A percentile compares a stretch with the other conserved stretches of the same genome.
Conservation (phyloP, 2,888 invertebrate genomes). For the Ariolimax columbianus region DNA sequence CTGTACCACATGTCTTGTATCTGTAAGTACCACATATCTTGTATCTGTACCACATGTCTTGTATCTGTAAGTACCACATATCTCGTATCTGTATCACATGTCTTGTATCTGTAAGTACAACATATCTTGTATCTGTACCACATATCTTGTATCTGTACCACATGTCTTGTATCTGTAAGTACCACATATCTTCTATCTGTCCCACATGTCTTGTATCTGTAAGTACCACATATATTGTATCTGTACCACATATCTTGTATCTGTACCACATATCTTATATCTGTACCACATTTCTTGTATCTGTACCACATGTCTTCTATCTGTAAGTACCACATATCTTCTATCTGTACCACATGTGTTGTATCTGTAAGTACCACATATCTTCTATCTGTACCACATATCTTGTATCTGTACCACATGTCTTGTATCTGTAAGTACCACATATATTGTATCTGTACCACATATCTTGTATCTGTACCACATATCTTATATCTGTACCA, state of each 20-base stretch:
- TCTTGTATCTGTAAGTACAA: background rate
- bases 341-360: background rate
- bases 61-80: background rate
- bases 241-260: background rate
- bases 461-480: background rate
- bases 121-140: background rate
- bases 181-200: too few relatives aligned
- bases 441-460: background rate
- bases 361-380: background rate
- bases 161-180: background rate
- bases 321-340: background rate
- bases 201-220: background rate
- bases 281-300: too few relatives aligned
- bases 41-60: background rate
- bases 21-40: too few relatives aligned
- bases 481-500: background rate
- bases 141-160: background rate
- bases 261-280: too few relatives aligned
- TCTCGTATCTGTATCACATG: background rate
- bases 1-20: too few relatives aligned
- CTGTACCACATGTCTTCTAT: background rate
- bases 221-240: background rate
- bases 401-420: too few relatives aligned
- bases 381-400: background rate
- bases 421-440: background rate